phyloP scores from a whole-genome alignment of 2,888 invertebrate species.

The Pteria penguin region DNA sequence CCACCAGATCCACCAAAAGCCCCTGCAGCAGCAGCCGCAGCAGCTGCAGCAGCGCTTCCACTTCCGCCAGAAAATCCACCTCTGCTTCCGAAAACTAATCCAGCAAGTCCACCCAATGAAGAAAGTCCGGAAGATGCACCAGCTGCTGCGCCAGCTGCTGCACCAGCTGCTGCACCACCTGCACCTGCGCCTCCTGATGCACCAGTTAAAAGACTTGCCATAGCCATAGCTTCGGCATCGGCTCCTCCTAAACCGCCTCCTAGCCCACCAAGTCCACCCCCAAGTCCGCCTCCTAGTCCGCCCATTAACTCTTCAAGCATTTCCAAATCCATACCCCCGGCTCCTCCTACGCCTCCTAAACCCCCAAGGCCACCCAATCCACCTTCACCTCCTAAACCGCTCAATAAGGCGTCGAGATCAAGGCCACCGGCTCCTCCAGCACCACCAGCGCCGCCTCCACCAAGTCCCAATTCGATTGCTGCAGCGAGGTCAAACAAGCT shows the following conservation, averaged over 20 bases:
- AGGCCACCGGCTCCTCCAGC: not conserved
- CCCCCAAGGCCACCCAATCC: not conserved
- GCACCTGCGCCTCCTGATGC: slow-evolving; percentile 4
- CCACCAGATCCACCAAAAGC: not conserved
- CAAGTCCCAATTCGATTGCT: not conserved
- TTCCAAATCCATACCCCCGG: not conserved
- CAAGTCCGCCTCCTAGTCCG: not conserved
- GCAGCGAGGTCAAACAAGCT: not conserved
- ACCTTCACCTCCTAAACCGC: not conserved
- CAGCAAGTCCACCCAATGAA: not conserved
- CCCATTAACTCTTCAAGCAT: not conserved
- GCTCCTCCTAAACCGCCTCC: not conserved
- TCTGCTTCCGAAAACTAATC: not conserved
- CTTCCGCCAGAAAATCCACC: not conserved
- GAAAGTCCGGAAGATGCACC: not conserved
- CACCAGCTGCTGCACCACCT: not conserved
- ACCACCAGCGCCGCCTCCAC: not conserved
- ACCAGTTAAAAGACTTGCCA: not conserved
- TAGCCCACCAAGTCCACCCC: not conserved
- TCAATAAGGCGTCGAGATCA: too few species aligned
- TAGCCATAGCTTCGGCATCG: not conserved
- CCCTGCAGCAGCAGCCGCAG: not conserved
- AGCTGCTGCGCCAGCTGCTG: not conserved
- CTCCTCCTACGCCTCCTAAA: not conserved
- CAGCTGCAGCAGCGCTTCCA: not conserved